Evolutionary conservation across 2,888 invertebrate species (phyloP).

Genomic region (Venusia cambrica): DNA sequence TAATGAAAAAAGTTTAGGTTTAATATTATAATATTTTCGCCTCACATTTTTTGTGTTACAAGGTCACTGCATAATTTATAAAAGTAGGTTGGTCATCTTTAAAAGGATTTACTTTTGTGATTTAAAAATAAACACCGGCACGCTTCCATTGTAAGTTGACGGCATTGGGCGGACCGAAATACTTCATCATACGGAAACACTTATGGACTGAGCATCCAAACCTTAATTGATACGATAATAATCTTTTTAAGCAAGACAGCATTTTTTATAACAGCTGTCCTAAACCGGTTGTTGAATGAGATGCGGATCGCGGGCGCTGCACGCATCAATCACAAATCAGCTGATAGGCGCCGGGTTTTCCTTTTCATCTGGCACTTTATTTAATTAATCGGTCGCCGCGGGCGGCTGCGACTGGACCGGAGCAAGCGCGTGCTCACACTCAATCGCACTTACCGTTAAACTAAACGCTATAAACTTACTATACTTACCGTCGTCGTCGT

Average conservation of each 20-base stretch:
- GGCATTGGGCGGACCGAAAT: conserved; percentile 21
- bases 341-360: conserved; percentile 66
- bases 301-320: conserved; percentile 46
- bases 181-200: conserved; percentile 17
- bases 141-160: conserved; percentile 15
- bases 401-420: conserved; percentile 39
- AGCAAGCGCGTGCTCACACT: conserved; percentile 26
- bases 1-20: conserved; percentile 61
- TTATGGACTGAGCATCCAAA: conserved; percentile 27
- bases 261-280: conserved; percentile 52
- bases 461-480: conserved; percentile 48
- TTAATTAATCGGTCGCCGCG: conserved; percentile 69
- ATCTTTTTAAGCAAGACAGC: conserved; percentile 49
- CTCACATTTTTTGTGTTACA: conserved; percentile 37
- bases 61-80: conserved; percentile 44
- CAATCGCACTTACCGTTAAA: conserved; percentile 41
- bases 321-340: conserved; percentile 71
- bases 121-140: conserved; percentile 17
- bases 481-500: conserved; percentile 42
- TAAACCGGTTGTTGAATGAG: conserved; percentile 60
- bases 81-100: conserved; percentile 1
- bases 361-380: conserved; percentile 71
- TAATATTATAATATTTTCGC: conserved; percentile 47
- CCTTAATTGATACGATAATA: conserved; percentile 47
- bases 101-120: conserved; percentile 2